phyloP scores from a whole-genome alignment of 2,113 vertebrate species.

The cattle (Bos taurus) region DNA sequence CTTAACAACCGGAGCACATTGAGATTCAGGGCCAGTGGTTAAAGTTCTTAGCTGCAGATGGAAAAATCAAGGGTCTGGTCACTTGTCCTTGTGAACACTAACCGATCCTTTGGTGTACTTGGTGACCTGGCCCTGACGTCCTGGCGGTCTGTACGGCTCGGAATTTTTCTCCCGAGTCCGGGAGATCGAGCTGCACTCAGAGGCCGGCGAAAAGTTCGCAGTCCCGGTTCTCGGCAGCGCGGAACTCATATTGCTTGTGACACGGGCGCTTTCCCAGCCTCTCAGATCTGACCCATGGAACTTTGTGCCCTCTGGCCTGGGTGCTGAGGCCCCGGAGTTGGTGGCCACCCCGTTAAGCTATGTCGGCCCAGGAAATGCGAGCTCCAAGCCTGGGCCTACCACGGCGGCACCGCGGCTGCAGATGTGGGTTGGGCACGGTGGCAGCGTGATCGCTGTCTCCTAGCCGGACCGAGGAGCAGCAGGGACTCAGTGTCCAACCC shows the following conservation, averaged over 20 bases:
- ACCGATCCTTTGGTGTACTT: rapidly evolving
- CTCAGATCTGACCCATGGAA: rapidly evolving
- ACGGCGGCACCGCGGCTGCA: rapidly evolving
- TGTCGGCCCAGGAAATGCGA: neutral
- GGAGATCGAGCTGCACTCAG: rapidly evolving
- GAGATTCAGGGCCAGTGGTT: too few species aligned
- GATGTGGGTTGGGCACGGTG: rapidly evolving
- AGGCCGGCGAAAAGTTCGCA: rapidly evolving
- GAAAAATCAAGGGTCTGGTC: neutral
- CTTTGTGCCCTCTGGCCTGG: neutral
- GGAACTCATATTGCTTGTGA: neutral
- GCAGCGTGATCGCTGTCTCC: rapidly evolving
- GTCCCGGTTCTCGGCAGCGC: rapidly evolving
- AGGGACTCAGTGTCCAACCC: neutral
- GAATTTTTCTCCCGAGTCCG: rapidly evolving
- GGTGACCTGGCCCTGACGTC: neutral
- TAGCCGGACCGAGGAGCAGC: rapidly evolving
- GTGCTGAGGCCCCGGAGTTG: neutral
- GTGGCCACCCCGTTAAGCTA: neutral
- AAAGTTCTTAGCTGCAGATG: neutral
- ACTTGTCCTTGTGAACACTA: neutral
- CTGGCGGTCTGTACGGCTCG: neutral
- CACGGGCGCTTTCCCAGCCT: neutral
- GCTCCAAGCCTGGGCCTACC: neutral
- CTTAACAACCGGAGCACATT: rapidly evolving